Conservation (phyloP, 2,113 vertebrate species). For the Terrapene triunguis region DNA sequence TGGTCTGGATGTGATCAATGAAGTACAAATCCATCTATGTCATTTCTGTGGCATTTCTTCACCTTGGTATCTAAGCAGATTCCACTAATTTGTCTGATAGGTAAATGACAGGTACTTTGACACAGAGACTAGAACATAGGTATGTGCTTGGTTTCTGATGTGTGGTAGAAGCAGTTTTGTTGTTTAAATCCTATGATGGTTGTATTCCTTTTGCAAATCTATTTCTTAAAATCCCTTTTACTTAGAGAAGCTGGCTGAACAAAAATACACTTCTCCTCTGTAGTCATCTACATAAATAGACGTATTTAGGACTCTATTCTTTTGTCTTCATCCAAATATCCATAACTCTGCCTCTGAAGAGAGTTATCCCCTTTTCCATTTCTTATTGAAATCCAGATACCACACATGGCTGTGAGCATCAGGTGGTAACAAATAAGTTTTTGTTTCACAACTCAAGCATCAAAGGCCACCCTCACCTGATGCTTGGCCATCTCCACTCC, state of each 20-base stretch:
- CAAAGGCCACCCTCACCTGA: slow-evolving; percentile 84
- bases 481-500: slow-evolving; percentile 84
- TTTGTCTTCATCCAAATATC: not conserved
- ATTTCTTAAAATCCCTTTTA: not conserved
- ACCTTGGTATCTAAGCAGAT: not conserved
- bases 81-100: not conserved
- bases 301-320: not conserved
- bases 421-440: slow-evolving; percentile 49
- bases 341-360: not conserved
- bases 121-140: not conserved
- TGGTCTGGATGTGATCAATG: not conserved
- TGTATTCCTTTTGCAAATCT: not conserved
- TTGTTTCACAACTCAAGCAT: slow-evolving; percentile 77
- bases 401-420: slow-evolving; percentile 49
- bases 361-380: slow-evolving; percentile 35
- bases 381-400: slow-evolving; percentile 48
- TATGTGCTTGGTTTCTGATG: not conserved
- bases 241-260: not conserved
- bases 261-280: not conserved
- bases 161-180: not conserved
- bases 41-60: slow-evolving; percentile 18
- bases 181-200: not conserved
- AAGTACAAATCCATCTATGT: not conserved
- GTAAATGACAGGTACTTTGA: not conserved
- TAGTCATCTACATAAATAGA: not conserved